Evolutionary conservation across 2,888 invertebrate species (phyloP).

Genomic region (Mactromeris polynyma): DNA sequence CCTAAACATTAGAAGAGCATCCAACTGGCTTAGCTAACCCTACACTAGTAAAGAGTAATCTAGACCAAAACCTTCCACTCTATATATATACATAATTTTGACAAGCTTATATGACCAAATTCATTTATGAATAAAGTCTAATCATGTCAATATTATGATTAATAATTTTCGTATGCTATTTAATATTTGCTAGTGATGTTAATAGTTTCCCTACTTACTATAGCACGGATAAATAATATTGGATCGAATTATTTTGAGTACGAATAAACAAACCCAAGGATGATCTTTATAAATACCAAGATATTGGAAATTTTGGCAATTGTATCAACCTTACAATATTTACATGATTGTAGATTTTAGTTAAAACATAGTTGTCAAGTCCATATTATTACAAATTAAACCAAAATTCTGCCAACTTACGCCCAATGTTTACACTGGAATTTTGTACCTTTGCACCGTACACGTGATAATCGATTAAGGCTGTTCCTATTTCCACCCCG

Average conservation of each 20-base stretch:
- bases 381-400: neutral
- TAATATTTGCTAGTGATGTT: no score
- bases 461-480: conserved; percentile 45
- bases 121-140: no score
- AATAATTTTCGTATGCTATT: no score
- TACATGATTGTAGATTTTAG: neutral
- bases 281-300: neutral
- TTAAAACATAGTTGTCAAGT: neutral
- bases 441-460: conserved; percentile 35
- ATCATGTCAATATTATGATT: no score
- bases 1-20: no score
- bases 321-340: neutral
- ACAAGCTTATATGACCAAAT: no score
- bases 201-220: no score
- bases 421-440: neutral
- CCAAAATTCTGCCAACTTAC: neutral
- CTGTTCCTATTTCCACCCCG: conserved; percentile 41
- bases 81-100: no score
- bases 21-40: no score
- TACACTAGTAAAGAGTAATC: no score
- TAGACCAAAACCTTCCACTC: no score
- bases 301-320: neutral
- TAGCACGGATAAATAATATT: neutral
- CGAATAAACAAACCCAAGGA: neutral
- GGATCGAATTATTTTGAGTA: neutral